phyloP scores from a whole-genome alignment of 2,113 vertebrate species.

The Alectura lathami region DNA sequence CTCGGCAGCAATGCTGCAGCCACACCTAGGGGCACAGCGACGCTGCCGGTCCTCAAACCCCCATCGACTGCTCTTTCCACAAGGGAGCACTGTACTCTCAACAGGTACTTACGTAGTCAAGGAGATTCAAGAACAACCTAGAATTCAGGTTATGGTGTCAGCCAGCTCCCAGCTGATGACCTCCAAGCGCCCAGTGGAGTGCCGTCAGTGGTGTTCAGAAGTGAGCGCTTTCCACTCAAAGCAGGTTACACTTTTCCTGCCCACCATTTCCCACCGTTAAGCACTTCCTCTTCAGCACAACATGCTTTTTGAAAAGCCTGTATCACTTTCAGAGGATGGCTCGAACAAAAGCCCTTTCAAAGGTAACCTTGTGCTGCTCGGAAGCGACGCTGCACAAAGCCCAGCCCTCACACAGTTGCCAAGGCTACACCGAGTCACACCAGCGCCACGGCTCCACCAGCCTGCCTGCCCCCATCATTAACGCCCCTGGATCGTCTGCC shows the following conservation, averaged over 20 bases:
- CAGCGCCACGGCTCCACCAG: constrained; percentile 49
- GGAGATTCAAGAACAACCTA: neutral
- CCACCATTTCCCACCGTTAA: neutral
- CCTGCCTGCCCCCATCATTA: constrained; percentile 14
- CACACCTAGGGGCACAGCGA: neutral
- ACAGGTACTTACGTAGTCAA: neutral
- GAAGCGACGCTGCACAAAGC: constrained; percentile 15
- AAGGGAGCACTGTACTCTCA: neutral
- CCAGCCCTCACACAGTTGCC: constrained; percentile 55
- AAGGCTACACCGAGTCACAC: constrained; percentile 53
- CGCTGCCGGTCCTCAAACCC: neutral
- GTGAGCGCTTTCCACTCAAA: constrained; percentile 13
- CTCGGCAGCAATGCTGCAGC: neutral
- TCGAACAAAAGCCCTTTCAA: constrained; percentile 61
- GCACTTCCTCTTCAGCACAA: neutral
- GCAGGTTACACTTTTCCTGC: constrained; percentile 6
- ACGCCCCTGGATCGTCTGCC: constrained; percentile 41
- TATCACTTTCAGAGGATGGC: neutral
- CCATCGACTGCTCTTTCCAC: neutral
- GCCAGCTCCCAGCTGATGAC: neutral
- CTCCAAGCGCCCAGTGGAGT: neutral
- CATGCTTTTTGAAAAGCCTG: neutral
- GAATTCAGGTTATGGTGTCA: neutral
- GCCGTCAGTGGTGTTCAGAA: neutral
- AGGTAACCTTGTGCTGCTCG: constrained; percentile 32